Base-by-base conservation (phyloP, 2,113 vertebrate species). In the Mesoclemmys tuberculata region DNA sequence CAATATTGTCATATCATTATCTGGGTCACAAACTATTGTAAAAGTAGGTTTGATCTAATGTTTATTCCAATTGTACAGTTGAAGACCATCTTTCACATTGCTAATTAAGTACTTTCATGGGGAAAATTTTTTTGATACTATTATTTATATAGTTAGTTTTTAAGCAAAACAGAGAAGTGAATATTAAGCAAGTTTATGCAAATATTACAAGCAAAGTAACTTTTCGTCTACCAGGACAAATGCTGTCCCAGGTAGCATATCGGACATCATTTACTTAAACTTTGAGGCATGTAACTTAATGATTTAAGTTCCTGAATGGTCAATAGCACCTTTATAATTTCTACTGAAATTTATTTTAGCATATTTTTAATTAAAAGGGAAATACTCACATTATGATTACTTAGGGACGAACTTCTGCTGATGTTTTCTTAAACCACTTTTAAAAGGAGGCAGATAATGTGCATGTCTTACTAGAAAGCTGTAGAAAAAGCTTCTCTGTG, bases 401-500 rank as follows among this genome's bases (percentile, higher is more conserved):
- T 58, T 64, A 64, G 14, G 31, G 31, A 7, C 58, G 31, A 79
- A n/a, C 74, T 38, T 82, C 68, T 89, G 80, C 82, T 91, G 80
- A 55, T 85, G 79, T 41, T 75, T 89, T 86, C 75, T 52, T 89
- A 58, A 93, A 84, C 48, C 0, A 0, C 81, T 95, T 78, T 19
- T 89, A 79, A 86, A 92, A 6, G 27, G 78, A 85, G 96, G 80
- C 52, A 91, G 49, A 90, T 93, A 91, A 80, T 27, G 3, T 58
- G 88, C 92, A 56, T 54, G 38, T 95, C 84, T 93, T 95, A 52
- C 89, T 97, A 96, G 96, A 97, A 96, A 96, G 94, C 92, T 93
- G 2, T 75, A 93, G 90, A 54, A 58, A 46, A 89, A 85, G 89
- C 91, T 94, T 85, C 94, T 93, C 77, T 93, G 0, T 49, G 58